phyloP scores from a whole-genome alignment of 1,140 invertebrate genomes.

The Saccostrea echinata region DNA sequence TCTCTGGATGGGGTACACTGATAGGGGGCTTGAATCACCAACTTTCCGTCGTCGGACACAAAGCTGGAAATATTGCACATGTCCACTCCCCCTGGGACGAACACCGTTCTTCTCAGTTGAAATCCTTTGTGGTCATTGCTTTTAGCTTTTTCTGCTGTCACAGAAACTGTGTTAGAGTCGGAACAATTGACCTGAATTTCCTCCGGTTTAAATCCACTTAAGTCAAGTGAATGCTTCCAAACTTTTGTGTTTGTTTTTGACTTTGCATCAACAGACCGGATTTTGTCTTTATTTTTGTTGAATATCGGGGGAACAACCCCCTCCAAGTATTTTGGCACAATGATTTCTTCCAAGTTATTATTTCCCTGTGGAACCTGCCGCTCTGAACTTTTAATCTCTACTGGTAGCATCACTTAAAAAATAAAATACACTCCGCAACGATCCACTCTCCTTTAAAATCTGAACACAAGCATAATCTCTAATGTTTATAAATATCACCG shows the following conservation, averaged over 20 bases:
- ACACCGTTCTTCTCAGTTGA: conserved; percentile 6
- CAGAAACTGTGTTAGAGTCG: background rate
- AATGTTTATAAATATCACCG: conserved; percentile 22
- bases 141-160: background rate
- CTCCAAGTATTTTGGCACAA: conserved; percentile 17
- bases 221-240: conserved; percentile 7
- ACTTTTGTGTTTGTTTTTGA: background rate
- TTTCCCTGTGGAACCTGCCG: background rate
- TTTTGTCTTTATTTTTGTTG: conserved; percentile 2
- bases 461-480: background rate
- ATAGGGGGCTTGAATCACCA: conserved; percentile 1
- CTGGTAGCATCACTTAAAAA: conserved; percentile 1
- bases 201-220: conserved; percentile 22
- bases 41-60: background rate
- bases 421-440: background rate
- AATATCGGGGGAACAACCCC: background rate
- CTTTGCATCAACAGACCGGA: background rate
- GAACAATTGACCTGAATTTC: conserved; percentile 13
- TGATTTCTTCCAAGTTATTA: background rate
- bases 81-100: background rate
- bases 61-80: conserved; percentile 25
- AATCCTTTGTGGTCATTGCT: background rate
- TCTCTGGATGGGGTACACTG: background rate
- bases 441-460: conserved; percentile 2
- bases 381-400: background rate